Conservation (phyloP, 2,113 vertebrate species). For the Sander lucioperca region DNA sequence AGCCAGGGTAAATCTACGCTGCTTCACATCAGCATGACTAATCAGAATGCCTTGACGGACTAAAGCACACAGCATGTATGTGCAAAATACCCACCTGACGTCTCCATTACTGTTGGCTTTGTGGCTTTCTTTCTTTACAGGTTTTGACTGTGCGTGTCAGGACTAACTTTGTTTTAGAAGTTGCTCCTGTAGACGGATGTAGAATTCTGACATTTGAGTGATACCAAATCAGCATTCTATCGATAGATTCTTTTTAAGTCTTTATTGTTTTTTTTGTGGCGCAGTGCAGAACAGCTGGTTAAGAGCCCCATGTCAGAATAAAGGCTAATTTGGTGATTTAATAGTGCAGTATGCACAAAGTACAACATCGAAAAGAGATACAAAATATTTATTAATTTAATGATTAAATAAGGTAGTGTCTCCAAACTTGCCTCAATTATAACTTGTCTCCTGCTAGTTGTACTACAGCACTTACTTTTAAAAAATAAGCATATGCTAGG, state of each 20-base stretch:
- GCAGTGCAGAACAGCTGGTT: conserved; percentile 14
- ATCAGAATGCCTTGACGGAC: conserved; percentile 31
- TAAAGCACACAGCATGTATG: conserved; percentile 27
- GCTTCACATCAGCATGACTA: conserved; percentile 35
- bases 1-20: conserved; percentile 7
- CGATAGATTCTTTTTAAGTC: background rate
- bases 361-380: too few relatives aligned
- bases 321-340: conserved; percentile 22
- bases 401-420: too few relatives aligned
- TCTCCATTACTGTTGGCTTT: conserved; percentile 7
- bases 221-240: conserved; percentile 15
- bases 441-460: too few relatives aligned
- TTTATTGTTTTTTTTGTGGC: conserved; percentile 6
- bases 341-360: background rate
- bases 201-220: background rate
- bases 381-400: too few relatives aligned
- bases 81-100: conserved; percentile 6
- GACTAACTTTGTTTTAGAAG: background rate
- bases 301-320: conserved; percentile 19
- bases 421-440: too few relatives aligned
- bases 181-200: background rate
- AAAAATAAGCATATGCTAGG: too few relatives aligned
- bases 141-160: background rate
- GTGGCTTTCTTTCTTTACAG: background rate
- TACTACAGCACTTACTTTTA: too few relatives aligned